Evolutionary conservation across 2,888 invertebrate species (phyloP), one percentile per base, ranked within the genome.

Genomic region (Meiosimyza decipiens): DNA sequence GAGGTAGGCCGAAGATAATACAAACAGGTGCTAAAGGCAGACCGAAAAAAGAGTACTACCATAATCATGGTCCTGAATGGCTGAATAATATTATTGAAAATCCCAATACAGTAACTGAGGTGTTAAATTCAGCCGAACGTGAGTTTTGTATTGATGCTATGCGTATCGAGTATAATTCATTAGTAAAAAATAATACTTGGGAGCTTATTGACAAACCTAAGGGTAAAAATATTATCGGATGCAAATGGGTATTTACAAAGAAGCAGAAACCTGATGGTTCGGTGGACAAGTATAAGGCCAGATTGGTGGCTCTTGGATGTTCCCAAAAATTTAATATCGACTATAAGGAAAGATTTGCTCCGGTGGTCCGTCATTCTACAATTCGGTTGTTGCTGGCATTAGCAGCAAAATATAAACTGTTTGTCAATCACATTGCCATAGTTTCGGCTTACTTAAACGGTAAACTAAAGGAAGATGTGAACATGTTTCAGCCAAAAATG

Each of bases 241-340:
- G 28, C 28, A 28, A 28, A 28, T 28, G 28, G 28, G 28, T 28
- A 28, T 28, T 28, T 28, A 28, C 28, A 28, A 28, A 28, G 28
- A 28, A 28, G 28, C 28, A 28, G 3, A 28, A 2, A 28, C 28
- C 73, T 18, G 73, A 76, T 72, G 80, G 79, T 50, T 60, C 63
- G n/a, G 68, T 79, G n/a, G 69, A 72, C 40, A 73, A 73, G 50
- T 77, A 77, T 60, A 82, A 80, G 64, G 80, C 79, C 2, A 70
- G 81, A 15, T 74, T 81, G 12, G 80, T 79, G 9, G 79, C 78
- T 18, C 74, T 76, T 73, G 78, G 80, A 13, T 80, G 75, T 77
- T 75, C 71, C 11, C 81, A 80, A 70, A 76, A 77, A 59, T 65
- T 73, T 9, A 76, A 76, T 18, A 57, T 77, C 55, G 79, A 81